Evolutionary conservation across 1,140 invertebrate genomes (phyloP).

Genomic region (Eubasilissa regina): DNA sequence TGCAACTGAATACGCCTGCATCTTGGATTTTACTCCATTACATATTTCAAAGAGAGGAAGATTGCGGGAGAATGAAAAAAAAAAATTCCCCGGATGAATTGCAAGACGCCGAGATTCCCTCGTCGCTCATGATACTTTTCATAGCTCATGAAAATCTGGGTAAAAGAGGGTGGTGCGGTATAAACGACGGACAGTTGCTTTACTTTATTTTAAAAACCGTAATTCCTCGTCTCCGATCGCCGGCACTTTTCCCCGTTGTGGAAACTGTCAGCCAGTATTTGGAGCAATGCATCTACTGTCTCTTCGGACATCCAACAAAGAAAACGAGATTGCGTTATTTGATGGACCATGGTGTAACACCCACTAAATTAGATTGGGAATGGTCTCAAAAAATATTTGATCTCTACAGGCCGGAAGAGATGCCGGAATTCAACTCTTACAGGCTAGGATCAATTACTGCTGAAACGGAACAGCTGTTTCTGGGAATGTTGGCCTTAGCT

Average conservation of each 20-base stretch:
- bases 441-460: constrained; percentile 80
- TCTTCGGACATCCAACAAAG: constrained; percentile 89
- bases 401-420: constrained; percentile 84
- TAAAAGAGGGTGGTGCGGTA: constrained; percentile 83
- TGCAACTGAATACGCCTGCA: constrained; percentile 81
- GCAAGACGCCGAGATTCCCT: constrained; percentile 77
- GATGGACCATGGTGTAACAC: constrained; percentile 83
- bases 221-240: constrained; percentile 77
- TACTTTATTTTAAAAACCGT: constrained; percentile 84
- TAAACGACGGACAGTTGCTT: constrained; percentile 83
- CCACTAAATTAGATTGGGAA: constrained; percentile 85
- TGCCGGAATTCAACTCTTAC: constrained; percentile 90
- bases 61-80: constrained; percentile 66
- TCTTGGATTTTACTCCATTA: constrained; percentile 90
- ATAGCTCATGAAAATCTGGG: constrained; percentile 90
- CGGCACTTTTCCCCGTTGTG: constrained; percentile 70
- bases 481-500: constrained; percentile 82
- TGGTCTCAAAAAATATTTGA: constrained; percentile 85
- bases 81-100: constrained; percentile 66
- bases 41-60: constrained; percentile 79
- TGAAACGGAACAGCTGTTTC: constrained; percentile 85
- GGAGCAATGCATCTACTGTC: constrained; percentile 91
- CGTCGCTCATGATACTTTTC: constrained; percentile 85
- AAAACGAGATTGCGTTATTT: constrained; percentile 82
- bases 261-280: constrained; percentile 81